These are phyloP conservation scores for Eupithecia abbreviata DNA, from an alignment of 2,888 invertebrate genomes.

Conservation along the genomic window DNA sequence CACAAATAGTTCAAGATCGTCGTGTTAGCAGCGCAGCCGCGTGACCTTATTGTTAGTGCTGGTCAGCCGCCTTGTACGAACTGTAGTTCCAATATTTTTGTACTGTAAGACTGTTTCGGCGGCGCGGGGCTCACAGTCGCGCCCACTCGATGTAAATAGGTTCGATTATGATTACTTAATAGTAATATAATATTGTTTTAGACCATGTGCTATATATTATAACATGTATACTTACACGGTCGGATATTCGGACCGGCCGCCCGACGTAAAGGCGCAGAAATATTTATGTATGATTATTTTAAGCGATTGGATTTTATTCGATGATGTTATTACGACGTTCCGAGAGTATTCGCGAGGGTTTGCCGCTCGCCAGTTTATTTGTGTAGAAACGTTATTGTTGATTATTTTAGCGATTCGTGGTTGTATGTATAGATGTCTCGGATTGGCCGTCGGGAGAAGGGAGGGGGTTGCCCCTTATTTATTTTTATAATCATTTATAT, in stretches of 20 bases:
- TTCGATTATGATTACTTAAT: constrained; percentile 70
- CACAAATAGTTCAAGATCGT: not conserved
- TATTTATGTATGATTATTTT: constrained; percentile 64
- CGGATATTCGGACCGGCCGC: constrained; percentile 35
- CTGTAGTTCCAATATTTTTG: constrained; percentile 35
- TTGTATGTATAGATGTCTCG: constrained; percentile 46
- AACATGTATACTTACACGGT: constrained; percentile 45
- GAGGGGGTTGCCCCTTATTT: constrained; percentile 76
- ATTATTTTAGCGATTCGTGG: constrained; percentile 60
- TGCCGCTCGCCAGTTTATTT: constrained; percentile 52
- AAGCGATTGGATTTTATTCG: constrained; percentile 69
- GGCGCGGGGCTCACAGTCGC: constrained; percentile 14
- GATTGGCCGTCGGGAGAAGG: constrained; percentile 56
- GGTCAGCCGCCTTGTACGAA: constrained; percentile 11
- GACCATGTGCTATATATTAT: constrained; percentile 80
- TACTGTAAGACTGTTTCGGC: constrained; percentile 37
- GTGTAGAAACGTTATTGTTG: constrained; percentile 66
- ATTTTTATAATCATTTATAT: constrained; percentile 83
- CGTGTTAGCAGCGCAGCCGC: not conserved
- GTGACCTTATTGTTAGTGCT: not conserved
- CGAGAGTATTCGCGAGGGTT: constrained; percentile 40
- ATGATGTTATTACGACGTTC: constrained; percentile 35
- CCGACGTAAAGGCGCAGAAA: constrained; percentile 54
- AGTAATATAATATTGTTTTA: constrained; percentile 81
- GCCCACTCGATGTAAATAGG: constrained; percentile 67